phyloP scores from a whole-genome alignment of 2,797 vertebrate genomes.

The Hoplostethus atlanticus region DNA sequence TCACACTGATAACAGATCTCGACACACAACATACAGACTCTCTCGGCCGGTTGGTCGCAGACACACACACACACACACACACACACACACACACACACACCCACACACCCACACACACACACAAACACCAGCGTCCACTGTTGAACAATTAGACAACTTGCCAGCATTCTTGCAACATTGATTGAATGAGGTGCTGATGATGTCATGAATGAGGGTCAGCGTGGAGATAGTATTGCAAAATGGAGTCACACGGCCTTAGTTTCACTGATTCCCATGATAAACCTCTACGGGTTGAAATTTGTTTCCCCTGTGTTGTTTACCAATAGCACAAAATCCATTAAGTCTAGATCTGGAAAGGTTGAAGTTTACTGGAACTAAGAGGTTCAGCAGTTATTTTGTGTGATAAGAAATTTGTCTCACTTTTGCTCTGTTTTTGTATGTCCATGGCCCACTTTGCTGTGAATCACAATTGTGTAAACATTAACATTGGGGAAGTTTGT shows the following conservation, averaged over 20 bases:
- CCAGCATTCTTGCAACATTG: conserved; percentile 13
- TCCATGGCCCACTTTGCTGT: conserved; percentile 29
- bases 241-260: not conserved
- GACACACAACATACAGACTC: conserved; percentile 19
- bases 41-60: no score
- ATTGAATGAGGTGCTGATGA: conserved; percentile 7
- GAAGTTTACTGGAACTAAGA: conserved; percentile 1
- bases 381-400: conserved; percentile 45
- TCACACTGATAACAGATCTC: conserved; percentile 72
- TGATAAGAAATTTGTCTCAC: conserved; percentile 28
- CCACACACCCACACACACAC: conserved; percentile 25
- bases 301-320: not conserved
- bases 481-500: conserved; percentile 8
- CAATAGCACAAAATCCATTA: no score
- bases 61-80: conserved; percentile 21
- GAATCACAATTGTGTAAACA: conserved; percentile 22
- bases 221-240: not conserved
- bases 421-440: conserved; percentile 9
- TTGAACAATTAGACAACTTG: conserved; percentile 15
- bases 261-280: not conserved
- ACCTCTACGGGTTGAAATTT: not conserved
- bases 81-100: conserved; percentile 28
- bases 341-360: not conserved
- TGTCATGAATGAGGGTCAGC: conserved; percentile 16
- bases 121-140: not conserved